These are phyloP conservation scores for Agonopterix subpropinquella DNA, from an alignment of 2,888 invertebrate genomes.

Conservation along the genomic window DNA sequence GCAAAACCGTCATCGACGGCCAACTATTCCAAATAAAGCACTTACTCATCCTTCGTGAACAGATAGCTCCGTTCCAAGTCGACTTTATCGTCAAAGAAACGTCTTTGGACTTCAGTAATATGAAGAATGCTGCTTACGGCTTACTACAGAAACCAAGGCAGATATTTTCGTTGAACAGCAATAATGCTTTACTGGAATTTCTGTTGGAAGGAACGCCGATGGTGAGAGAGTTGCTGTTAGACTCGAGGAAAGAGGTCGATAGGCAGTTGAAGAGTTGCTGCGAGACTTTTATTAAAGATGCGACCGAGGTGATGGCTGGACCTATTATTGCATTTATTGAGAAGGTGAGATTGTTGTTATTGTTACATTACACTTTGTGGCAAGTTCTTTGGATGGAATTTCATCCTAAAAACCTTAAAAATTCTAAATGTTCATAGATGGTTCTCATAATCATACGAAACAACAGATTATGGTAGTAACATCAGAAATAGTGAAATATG, in stretches of 20 bases:
- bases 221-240: constrained; percentile 93
- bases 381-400: too few species aligned
- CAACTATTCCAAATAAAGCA: constrained; percentile 99
- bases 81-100: constrained; percentile 96
- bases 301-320: constrained; percentile 84
- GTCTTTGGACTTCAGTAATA: constrained; percentile 93
- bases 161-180: constrained; percentile 90
- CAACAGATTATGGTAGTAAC: too few species aligned
- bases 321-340: constrained; percentile 84
- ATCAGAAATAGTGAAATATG: too few species aligned
- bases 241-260: constrained; percentile 97
- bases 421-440: too few species aligned
- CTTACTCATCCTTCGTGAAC: constrained; percentile 95
- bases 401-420: too few species aligned
- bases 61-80: constrained; percentile 98
- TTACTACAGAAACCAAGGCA: constrained; percentile 86
- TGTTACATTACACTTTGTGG: too few species aligned
- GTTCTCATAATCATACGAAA: too few species aligned
- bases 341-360: constrained; percentile 68
- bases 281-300: constrained; percentile 89
- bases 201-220: constrained; percentile 94
- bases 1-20: constrained; percentile 91
- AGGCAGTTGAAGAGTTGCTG: constrained; percentile 92
- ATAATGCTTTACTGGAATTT: constrained; percentile 95
- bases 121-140: constrained; percentile 89